Evolutionary conservation across 2,113 vertebrate species (phyloP), one percentile per base, ranked within the genome.

Genomic region (Lontra canadensis): DNA sequence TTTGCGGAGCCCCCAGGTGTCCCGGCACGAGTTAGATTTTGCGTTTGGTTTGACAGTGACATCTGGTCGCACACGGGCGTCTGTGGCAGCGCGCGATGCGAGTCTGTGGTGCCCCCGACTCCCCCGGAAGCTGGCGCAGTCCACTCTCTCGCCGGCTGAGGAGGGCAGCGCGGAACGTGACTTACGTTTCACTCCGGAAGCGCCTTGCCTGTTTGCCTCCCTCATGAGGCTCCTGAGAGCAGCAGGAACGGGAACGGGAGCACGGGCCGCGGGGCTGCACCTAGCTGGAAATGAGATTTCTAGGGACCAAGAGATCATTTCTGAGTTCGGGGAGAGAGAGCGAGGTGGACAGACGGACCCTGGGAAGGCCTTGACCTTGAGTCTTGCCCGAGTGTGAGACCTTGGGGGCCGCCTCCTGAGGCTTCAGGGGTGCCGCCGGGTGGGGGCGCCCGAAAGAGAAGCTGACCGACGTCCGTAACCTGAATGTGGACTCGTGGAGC

Each of bases 261-360:
- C 49, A 55, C 52, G 4, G 52, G 17, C 52, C 0, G 52, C 6
- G 52, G 15, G 52, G 4, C 17, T 18, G 17, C 52, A 55, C 17
- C 17, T 18, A 3, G 15, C 26, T 5, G 55, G 52, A 20, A 73
- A 44, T 3, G 6, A 42, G 39, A 29, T 26, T 15, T 25, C 25
- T 0, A 7, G 73, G 39, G 3, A 13, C 21, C 6, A 7, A 7
- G 3, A 34, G 49, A 7, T 42, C 0, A 2, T 5, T n/a, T 39
- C 31, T 12, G 59, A 10, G 71, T 52, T 65, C 23, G 14, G 49
- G 7, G 47, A 42, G 57, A 39, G 12, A 67, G 59, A 1, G 59
- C 0, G 0, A 12, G 25, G 10, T 25, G 12, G 47, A 42, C 0
- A 26, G 20, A 25, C 0, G 4, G 9, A 18, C 5, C 1, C 6